phyloP scores from a whole-genome alignment of 2,113 vertebrate genomes.

The Cnemophilus loriae region DNA sequence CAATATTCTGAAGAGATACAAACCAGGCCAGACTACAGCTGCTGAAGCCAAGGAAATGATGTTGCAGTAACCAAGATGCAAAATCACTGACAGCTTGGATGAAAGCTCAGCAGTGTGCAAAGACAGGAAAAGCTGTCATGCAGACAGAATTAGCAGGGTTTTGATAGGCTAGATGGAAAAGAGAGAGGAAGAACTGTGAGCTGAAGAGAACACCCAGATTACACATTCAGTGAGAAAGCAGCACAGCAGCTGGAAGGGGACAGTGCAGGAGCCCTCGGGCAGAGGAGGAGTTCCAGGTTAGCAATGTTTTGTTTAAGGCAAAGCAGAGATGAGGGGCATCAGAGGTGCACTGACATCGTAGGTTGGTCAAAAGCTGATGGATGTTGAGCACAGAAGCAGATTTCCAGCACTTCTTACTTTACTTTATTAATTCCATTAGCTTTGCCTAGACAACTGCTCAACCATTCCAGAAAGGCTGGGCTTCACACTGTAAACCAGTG shows the following conservation, averaged over 20 bases:
- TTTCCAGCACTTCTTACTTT: neutral
- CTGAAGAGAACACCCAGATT: neutral
- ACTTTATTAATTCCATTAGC: neutral
- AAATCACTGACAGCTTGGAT: neutral
- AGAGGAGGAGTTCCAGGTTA: neutral
- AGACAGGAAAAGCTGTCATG: neutral
- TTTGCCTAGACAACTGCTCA: neutral
- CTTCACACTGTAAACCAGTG: neutral
- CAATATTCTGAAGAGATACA: neutral
- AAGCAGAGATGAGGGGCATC: neutral
- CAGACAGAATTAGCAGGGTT: neutral
- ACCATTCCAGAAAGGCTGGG: neutral
- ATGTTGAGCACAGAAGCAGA: neutral
- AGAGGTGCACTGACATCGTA: neutral
- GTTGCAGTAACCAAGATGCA: neutral
- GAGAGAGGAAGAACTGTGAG: neutral
- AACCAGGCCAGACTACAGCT: neutral
- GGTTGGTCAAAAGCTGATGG: neutral
- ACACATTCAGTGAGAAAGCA: neutral
- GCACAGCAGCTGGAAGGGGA: neutral
- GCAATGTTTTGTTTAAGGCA: neutral
- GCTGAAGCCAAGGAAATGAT: neutral
- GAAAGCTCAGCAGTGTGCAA: neutral
- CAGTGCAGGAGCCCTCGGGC: neutral
- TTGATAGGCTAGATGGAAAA: neutral